A percentile compares a stretch with the other conserved stretches of the same genome.
phyloP scores from a whole-genome alignment of 1,140 invertebrate species.

The Drosophila guanche region DNA sequence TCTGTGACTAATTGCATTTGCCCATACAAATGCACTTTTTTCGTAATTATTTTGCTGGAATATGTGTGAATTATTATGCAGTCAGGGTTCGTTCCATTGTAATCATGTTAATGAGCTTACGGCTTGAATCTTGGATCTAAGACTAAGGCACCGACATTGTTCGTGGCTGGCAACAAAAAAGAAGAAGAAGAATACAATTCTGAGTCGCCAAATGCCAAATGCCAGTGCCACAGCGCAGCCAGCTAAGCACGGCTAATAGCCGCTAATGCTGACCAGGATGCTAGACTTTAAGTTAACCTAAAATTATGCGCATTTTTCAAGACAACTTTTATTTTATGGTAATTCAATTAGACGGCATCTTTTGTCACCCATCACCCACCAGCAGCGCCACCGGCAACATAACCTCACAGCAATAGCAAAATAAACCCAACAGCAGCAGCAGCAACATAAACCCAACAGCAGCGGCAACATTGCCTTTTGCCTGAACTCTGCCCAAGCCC shows the following conservation, averaged over 20 bases:
- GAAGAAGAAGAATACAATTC: conserved; percentile 16
- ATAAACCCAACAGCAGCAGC: not conserved
- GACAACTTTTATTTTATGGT: conserved; percentile 72
- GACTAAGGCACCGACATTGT: conserved; percentile 34
- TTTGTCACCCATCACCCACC: conserved; percentile 51
- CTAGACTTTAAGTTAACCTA: not conserved
- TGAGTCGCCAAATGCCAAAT: conserved; percentile 58
- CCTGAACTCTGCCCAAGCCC: conserved; percentile 40
- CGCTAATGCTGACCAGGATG: conserved; percentile 65
- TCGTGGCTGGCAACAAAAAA: conserved; percentile 24
- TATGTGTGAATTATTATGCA: conserved; percentile 74
- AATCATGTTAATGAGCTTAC: conserved; percentile 76
- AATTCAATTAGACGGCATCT: conserved; percentile 70
- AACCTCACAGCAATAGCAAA: not conserved
- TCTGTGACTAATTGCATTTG: conserved; percentile 77
- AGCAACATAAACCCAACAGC: not conserved
- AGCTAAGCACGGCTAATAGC: too few relatives aligned
- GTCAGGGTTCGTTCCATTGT: conserved; percentile 63
- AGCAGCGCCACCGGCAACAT: not conserved
- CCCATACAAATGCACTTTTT: conserved; percentile 80
- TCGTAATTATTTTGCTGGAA: conserved; percentile 73
- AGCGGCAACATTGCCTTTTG: conserved; percentile 8
- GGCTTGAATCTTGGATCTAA: conserved; percentile 1
- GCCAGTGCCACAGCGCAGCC: conserved; percentile 25
- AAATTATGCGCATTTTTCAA: conserved; percentile 67